These are phyloP conservation scores for Gymnoscelis rufifasciata DNA, from an alignment of 2,888 invertebrate genomes.

Conservation along the genomic window DNA sequence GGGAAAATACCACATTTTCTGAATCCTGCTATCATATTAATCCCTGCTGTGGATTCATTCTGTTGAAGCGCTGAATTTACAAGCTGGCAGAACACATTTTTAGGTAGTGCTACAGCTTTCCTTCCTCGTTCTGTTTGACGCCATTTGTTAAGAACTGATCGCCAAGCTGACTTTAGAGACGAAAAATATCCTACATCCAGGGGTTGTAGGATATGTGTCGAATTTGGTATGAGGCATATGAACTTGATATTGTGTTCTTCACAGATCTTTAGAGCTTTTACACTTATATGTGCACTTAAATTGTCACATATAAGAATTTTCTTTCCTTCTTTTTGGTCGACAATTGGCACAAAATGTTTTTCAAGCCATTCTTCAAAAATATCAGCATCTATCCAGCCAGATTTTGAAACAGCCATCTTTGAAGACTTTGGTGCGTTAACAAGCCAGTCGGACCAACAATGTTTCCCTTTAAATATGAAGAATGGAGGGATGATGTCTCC, in stretches of 20 bases:
- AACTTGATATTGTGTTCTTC: constrained; percentile 22
- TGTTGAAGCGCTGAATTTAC: constrained; percentile 18
- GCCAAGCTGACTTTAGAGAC: constrained; percentile 16
- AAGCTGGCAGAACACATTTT: constrained; percentile 22
- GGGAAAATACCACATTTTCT: constrained; percentile 25
- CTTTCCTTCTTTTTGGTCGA: constrained; percentile 19
- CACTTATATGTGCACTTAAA: constrained; percentile 22
- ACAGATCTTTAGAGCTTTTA: constrained; percentile 19
- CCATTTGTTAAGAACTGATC: constrained; percentile 21
- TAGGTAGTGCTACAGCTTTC: constrained; percentile 18
- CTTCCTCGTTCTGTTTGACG: constrained; percentile 20
- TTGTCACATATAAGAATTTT: constrained; percentile 24
- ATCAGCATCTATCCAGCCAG: constrained; percentile 21
- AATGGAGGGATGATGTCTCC: constrained; percentile 20
- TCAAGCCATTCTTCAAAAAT: constrained; percentile 26
- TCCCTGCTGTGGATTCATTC: constrained; percentile 19
- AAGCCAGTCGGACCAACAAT: not conserved
- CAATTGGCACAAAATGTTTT: constrained; percentile 18
- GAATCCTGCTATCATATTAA: constrained; percentile 25
- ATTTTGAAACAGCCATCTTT: not conserved
- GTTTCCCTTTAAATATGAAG: constrained; percentile 19
- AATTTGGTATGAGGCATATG: constrained; percentile 21
- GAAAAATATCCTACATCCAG: constrained; percentile 25
- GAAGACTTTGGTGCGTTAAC: not conserved
- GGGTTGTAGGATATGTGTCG: constrained; percentile 22